Conservation (phyloP, 2,888 invertebrate genomes). For the Ferdinandea cuprea region DNA sequence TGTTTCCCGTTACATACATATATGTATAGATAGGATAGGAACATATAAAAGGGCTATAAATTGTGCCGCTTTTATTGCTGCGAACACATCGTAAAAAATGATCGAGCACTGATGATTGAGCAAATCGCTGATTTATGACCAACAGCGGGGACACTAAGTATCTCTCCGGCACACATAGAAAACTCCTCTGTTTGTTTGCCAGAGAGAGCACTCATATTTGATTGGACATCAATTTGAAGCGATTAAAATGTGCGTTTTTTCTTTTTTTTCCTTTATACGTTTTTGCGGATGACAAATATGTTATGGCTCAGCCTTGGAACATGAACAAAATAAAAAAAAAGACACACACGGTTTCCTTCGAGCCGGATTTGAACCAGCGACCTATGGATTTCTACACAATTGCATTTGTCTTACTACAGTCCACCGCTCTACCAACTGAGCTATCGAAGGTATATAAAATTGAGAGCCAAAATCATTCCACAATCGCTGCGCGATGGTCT, state of each 20-base stretch:
- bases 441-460: slow-evolving; percentile 76
- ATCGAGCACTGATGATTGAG: slow-evolving; percentile 74
- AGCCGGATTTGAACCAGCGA: slow-evolving; percentile 88
- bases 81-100: slow-evolving; percentile 74
- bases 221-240: slow-evolving; percentile 58
- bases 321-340: slow-evolving; percentile 23
- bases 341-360: slow-evolving; percentile 83
- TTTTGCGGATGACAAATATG: slow-evolving; percentile 10
- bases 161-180: slow-evolving; percentile 18
- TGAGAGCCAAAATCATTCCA: slow-evolving; percentile 14
- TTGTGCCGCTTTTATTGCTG: slow-evolving; percentile 66
- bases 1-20: background rate
- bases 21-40: too few relatives aligned
- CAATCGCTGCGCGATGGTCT: slow-evolving; percentile 20
- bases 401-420: slow-evolving; percentile 75
- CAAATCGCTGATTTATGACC: slow-evolving; percentile 72
- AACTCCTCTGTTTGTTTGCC: slow-evolving; percentile 9
- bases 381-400: slow-evolving; percentile 85
- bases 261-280: too few relatives aligned
- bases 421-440: slow-evolving; percentile 79
- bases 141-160: slow-evolving; percentile 53
- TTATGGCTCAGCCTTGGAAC: too few relatives aligned
- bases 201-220: slow-evolving; percentile 33
- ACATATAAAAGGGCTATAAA: slow-evolving; percentile 54
- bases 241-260: too few relatives aligned